Evolutionary conservation across 2,797 vertebrate genomes (phyloP), one percentile per base, ranked within the genome.

Genomic region (Macropus fuliginosus): DNA sequence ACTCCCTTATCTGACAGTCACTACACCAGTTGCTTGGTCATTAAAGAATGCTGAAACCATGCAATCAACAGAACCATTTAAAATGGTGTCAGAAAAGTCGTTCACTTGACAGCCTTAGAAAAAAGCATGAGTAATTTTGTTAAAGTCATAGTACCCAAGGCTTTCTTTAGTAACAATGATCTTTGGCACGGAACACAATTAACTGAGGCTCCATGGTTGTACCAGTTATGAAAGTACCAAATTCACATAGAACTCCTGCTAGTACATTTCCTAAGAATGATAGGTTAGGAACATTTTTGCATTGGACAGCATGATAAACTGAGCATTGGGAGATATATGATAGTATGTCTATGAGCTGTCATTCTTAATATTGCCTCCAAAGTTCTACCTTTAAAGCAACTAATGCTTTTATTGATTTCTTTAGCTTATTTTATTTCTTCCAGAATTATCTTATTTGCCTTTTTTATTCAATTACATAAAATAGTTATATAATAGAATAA

Each of bases 401-500:
- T 6, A 81, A 87, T 87, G 24, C 21, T 56, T 87, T 40, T 24
- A 9, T 56, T 55, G 56, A n/a, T 91, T 18, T 8, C 13, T 91
- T 52, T 24, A 1, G 11, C 27, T 34, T 81, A 56, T 92, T 95
- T 81, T 87, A 54, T 24, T 97, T 21, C 66, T 91, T 57, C 52
- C n/a, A 91, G 50, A n/a, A 91, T 91, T 92, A 54, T 95, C 34
- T 91, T 59, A 29, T 57, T 52, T 1, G 11, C 54, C 52, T 27
- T 93, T 95, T 95, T 93, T 31, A 91, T 90, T 11, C 40, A 91
- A 5, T 90, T 92, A 27, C 11, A 54, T 92, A 31, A 74, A 66
- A 74, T 55, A n/a, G 62, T 6, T n/a, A 66, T 16, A 21, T 74
- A 74, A n/a, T 1, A 16, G 34, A 54, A 59, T 31, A 34, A 28